Evolutionary conservation across 2,797 vertebrate genomes (phyloP).

Genomic region (Glyptemys insculpta): DNA sequence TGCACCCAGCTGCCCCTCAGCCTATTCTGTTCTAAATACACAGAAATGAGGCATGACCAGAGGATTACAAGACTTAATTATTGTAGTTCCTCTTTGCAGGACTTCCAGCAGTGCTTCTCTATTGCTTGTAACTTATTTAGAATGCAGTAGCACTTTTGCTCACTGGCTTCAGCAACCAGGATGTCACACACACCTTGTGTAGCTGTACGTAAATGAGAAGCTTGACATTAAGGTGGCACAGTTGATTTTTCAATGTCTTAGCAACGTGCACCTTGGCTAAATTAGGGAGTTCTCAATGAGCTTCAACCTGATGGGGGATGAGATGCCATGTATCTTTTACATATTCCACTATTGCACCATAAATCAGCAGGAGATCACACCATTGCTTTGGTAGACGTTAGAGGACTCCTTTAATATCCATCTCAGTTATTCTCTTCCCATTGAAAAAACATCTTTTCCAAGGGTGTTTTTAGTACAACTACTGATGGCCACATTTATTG

Average conservation of each 20-base stretch:
- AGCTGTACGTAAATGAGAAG: not conserved
- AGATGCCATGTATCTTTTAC: not conserved
- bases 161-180: not conserved
- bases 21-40: not conserved
- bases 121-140: not conserved
- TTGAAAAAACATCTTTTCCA: not conserved
- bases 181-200: not conserved
- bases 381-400: not conserved
- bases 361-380: not conserved
- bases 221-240: not conserved
- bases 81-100: not conserved
- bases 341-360: not conserved
- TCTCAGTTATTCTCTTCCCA: not conserved
- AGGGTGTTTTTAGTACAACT: not conserved
- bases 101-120: not conserved
- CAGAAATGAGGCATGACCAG: not conserved
- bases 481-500: not conserved
- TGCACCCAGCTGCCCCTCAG: not conserved
- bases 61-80: not conserved
- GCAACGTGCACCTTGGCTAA: not conserved
- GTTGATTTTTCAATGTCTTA: not conserved
- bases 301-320: not conserved
- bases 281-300: not conserved
- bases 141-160: not conserved
- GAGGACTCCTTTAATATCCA: not conserved